Base-by-base conservation (phyloP, 2,888 invertebrate species). In the Drosophila vallismaia region DNA sequence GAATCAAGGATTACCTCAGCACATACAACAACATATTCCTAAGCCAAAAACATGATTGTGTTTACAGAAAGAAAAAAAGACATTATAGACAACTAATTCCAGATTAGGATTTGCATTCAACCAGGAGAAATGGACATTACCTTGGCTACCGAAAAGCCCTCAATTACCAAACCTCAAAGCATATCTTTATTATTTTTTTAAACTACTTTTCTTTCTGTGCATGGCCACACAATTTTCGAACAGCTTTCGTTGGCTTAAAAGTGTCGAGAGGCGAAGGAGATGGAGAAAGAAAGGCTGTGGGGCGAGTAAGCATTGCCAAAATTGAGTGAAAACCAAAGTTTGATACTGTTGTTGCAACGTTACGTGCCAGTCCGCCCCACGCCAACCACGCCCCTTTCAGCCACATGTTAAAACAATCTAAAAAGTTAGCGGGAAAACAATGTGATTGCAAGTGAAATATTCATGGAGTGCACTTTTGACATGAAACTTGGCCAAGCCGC, bases 381-480 rank as follows among this genome's bases (percentile, higher is more conserved):
- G 62, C 75, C 64, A 64, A 70, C 74, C 74, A 75, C 77, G 74
- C 82, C 85, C 82, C 75, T 71, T 79, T 82, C 40, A 14, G 40
- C 81, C 86, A 86, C 84, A 82, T 84, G 84, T 79, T 84, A 84
- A 81, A 85, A 86, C 84, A 86, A 86, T 85, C 84, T 85, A 79
- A 81, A 82, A 85, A 85, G 84, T 86, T 84, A 79, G 79, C 86
- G 87, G 78, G 74, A 87, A 86, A 87, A 87, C 86, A 86, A 86
- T 88, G 88, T 88, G 88, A 88, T 88, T 86, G 86, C 83, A 77
- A 83, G 81, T 88, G 88, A 88, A 88, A 86, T 88, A 88, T 88
- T 86, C 88, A 88, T 88, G 85, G 81, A 79, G 55, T 75, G 72
- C 71, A 72, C 76, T 79, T 77, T 76, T 76, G 75, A 76, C 75